Evolutionary conservation across 2,888 invertebrate genomes (phyloP).

Genomic region (Nomada goodeniana): DNA sequence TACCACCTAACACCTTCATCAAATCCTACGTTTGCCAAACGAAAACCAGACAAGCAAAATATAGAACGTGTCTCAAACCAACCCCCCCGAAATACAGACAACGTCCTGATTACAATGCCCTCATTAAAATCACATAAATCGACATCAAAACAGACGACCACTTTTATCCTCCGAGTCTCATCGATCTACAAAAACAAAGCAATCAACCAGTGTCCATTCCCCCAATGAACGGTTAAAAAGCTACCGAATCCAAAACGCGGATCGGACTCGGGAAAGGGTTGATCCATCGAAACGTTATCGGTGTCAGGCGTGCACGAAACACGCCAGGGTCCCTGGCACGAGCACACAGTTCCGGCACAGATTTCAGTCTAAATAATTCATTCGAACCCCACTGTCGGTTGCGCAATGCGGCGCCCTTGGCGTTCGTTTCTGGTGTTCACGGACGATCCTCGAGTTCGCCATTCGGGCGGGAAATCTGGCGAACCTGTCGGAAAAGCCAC

Average conservation of each 20-base stretch:
- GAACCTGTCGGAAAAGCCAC: conserved; percentile 10
- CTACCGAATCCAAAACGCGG: neutral
- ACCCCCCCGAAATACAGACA: too few relatives aligned
- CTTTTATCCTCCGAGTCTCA: too few relatives aligned
- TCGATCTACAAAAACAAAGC: neutral
- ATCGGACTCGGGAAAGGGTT: conserved; percentile 5
- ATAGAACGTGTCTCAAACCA: too few relatives aligned
- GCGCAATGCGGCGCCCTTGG: conserved; percentile 46
- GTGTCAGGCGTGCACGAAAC: conserved; percentile 25
- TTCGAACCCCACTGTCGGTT: conserved; percentile 27
- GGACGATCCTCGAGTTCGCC: neutral
- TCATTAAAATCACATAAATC: too few relatives aligned
- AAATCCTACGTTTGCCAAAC: too few relatives aligned
- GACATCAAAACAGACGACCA: neutral
- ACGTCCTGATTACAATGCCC: too few relatives aligned
- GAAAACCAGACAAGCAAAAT: too few relatives aligned
- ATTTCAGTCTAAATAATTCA: conserved; percentile 28
- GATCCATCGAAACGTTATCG: conserved; percentile 28
- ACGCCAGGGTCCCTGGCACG: conserved; percentile 24
- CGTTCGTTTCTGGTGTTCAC: neutral
- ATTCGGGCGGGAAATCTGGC: conserved; percentile 32
- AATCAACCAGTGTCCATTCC: neutral
- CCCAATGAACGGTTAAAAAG: neutral
- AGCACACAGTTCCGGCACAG: conserved; percentile 31
- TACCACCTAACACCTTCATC: too few relatives aligned